Evolutionary conservation across 2,888 invertebrate genomes (phyloP), one percentile per base, ranked within the genome.

Genomic region (Sarcophaga rosellei): DNA sequence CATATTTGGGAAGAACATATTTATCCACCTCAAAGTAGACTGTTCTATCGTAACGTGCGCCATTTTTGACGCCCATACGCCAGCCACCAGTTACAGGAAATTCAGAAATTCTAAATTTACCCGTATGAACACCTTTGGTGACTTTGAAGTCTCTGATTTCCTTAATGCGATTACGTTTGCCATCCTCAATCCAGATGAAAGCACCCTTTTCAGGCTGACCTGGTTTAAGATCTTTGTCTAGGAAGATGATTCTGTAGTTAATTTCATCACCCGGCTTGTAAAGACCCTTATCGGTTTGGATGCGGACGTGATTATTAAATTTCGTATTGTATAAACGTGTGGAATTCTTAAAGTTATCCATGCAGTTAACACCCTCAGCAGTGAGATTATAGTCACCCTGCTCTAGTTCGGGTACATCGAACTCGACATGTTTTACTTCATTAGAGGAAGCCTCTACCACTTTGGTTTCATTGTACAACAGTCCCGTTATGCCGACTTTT

Each of bases 1-100:
- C 95, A 93, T 98, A 99, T 91, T 98, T 98, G 0, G 99, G 99
- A 88, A 98, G 94, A 73, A 99, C 96, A 91, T 98, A 98, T 93
- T 98, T 97, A 15, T 97, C 97, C 15, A 98, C 97, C 90, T 96
- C 95, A 79, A 93, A 92, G 59, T 90, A 91, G 0, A 84, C 89
- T 91, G 94, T 88, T 0, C 61, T 61, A 45, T 89, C 87, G 17
- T 89, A 88, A 4, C 68, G 5, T 8, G 17, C 87, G 11, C 89
- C 89, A 69, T 89, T 90, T 23, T 88, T 86, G 0, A 88, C 89
- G 12, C 73, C 77, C 17, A 92, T 96, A 80, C 95, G 96, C 98
- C 98, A 99, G 91, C 96, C 95, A 21, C 98, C 98, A n/a, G 98
- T 94, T 4, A 97, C 96, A 0, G 98, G 98, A 45, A 90, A 91